phyloP scores from a whole-genome alignment of 2,113 vertebrate genomes.

The Saccopteryx bilineata region DNA sequence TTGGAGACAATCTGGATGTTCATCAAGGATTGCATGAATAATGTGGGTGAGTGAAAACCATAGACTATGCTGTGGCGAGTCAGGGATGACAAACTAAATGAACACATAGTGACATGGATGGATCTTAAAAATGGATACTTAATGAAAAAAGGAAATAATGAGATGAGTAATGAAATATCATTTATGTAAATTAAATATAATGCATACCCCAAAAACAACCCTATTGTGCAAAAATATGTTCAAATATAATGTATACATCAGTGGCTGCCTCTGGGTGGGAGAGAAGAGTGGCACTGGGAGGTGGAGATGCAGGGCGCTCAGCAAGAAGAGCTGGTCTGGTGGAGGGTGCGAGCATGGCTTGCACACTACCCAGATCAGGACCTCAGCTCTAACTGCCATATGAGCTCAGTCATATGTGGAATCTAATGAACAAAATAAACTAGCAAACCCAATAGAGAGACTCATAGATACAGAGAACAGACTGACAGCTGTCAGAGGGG shows the following conservation, averaged over 20 bases:
- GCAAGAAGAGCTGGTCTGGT: not conserved
- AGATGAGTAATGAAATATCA: not conserved
- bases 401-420: too few relatives aligned
- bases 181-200: not conserved
- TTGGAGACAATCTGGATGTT: not conserved
- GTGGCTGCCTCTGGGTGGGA: not conserved
- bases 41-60: not conserved
- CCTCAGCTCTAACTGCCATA: not conserved
- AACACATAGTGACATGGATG: not conserved
- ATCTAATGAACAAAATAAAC: too few relatives aligned
- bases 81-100: not conserved
- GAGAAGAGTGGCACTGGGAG: not conserved
- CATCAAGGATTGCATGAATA: not conserved
- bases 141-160: not conserved
- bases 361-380: not conserved
- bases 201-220: not conserved
- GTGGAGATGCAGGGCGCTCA: too few relatives aligned
- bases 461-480: too few relatives aligned
- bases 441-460: too few relatives aligned
- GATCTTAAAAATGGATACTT: not conserved
- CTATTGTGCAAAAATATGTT: constrained; percentile 17
- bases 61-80: not conserved
- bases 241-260: not conserved
- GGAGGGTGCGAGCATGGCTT: not conserved
- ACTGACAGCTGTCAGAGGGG: too few relatives aligned